These are phyloP conservation scores for Rhimphoctona megacephalus DNA, from an alignment of 2,888 invertebrate species.

Conservation along the genomic window DNA sequence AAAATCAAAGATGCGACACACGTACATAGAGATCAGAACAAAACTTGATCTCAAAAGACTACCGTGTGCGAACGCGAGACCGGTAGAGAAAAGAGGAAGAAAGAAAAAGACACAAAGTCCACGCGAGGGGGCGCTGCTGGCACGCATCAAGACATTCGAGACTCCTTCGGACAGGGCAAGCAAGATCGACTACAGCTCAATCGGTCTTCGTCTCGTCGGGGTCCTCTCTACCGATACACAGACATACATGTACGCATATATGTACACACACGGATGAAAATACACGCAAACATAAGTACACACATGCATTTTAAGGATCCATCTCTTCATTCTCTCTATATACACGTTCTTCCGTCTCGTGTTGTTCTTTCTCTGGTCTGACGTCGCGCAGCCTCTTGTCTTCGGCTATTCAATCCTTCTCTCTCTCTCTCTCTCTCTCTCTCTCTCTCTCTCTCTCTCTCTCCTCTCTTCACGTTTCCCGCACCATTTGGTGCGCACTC, in stretches of 20 bases:
- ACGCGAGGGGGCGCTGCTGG: conserved; percentile 47
- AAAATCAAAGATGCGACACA: conserved; percentile 23
- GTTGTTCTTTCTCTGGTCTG: conserved; percentile 21
- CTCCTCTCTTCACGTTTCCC: conserved; percentile 31
- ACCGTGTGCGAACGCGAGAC: conserved; percentile 55
- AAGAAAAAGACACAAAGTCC: conserved; percentile 43
- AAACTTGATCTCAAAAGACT: conserved; percentile 57
- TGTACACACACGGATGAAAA: not conserved
- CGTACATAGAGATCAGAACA: conserved; percentile 36
- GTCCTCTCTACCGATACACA: conserved; percentile 63
- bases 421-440: conserved; percentile 48
- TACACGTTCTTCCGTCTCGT: conserved; percentile 35
- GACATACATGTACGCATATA: conserved; percentile 5
- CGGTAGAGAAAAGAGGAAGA: conserved; percentile 15
- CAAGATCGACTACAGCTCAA: conserved; percentile 84
- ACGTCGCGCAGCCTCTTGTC: conserved; percentile 61
- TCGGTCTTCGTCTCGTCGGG: conserved; percentile 83
- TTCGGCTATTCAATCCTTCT: conserved; percentile 65
- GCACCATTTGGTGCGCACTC: conserved; percentile 47
- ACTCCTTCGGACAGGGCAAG: conserved; percentile 80
- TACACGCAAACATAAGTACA: conserved; percentile 3
- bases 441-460: conserved; percentile 22
- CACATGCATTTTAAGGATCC: conserved; percentile 25
- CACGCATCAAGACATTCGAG: conserved; percentile 83
- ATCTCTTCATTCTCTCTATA: conserved; percentile 45